phyloP scores from a whole-genome alignment of 2,113 vertebrate genomes.

The Pygoscelis antarcticus region DNA sequence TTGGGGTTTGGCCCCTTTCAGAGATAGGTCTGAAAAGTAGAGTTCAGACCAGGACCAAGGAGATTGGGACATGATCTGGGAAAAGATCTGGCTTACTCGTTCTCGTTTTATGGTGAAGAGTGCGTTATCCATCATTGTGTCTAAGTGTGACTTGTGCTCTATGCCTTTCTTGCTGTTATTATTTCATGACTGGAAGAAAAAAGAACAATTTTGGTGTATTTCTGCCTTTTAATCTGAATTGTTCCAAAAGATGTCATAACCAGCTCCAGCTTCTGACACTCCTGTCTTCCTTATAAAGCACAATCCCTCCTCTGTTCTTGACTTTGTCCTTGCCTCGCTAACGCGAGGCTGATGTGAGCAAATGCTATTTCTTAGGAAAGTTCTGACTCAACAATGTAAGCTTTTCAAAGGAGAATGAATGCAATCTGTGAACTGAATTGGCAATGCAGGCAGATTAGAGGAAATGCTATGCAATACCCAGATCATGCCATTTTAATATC shows the following conservation, averaged over 20 bases:
- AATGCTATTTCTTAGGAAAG: conserved; percentile 74
- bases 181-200: neutral
- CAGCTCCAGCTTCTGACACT: conserved; percentile 12
- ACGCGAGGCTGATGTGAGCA: conserved; percentile 32
- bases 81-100: neutral
- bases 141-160: neutral
- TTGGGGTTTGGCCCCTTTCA: neutral
- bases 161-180: neutral
- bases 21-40: neutral
- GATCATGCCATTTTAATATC: conserved; percentile 60
- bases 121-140: neutral
- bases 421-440: conserved; percentile 65
- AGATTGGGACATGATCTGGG: fast-evolving
- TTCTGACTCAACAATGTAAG: conserved; percentile 67
- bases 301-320: conserved; percentile 49
- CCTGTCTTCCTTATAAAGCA: neutral
- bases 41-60: neutral
- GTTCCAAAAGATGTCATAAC: neutral
- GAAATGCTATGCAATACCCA: conserved; percentile 49
- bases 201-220: neutral
- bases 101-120: neutral
- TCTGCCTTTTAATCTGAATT: conserved; percentile 10
- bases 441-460: conserved; percentile 65
- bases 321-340: conserved; percentile 56
- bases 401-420: conserved; percentile 72